phyloP scores from a whole-genome alignment of 2,113 vertebrate species.

The Pseudorhombus dupliciocellatus region DNA sequence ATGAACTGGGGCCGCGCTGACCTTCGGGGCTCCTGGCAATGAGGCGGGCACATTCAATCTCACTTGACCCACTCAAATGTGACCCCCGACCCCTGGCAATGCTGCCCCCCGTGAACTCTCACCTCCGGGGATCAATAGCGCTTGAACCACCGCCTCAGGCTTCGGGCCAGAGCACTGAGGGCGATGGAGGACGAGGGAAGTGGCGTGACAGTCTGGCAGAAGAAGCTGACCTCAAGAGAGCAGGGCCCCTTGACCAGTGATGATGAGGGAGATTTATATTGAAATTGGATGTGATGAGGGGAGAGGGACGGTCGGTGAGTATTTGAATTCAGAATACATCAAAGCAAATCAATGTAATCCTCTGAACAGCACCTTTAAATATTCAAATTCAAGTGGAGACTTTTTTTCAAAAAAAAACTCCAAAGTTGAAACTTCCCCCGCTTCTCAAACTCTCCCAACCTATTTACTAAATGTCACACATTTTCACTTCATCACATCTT shows the following conservation, averaged over 20 bases:
- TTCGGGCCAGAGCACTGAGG: constrained; percentile 22
- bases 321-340: constrained; percentile 13
- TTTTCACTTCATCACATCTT: too few species aligned
- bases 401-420: constrained; percentile 29
- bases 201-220: constrained; percentile 16
- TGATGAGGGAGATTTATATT: constrained; percentile 33
- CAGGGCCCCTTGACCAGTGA: constrained; percentile 33
- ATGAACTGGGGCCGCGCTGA: constrained; percentile 71
- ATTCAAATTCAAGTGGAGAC: constrained; percentile 18
- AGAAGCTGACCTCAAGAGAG: constrained; percentile 40
- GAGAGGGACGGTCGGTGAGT: background rate
- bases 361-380: background rate
- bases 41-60: constrained; percentile 77
- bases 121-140: constrained; percentile 74
- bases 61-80: constrained; percentile 76
- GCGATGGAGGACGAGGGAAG: constrained; percentile 15
- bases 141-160: constrained; percentile 66
- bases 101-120: constrained; percentile 68
- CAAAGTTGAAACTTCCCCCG: constrained; percentile 16
- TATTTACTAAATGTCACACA: constrained; percentile 50
- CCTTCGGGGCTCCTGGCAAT: constrained; percentile 67
- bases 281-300: constrained; percentile 23
- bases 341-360: constrained; percentile 20
- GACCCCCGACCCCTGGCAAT: constrained; percentile 60
- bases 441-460: constrained; percentile 35